A percentile compares a stretch with the other conserved stretches of the same genome.
phyloP scores from a whole-genome alignment of 2,888 invertebrate species.

The Nomada fabriciana region DNA sequence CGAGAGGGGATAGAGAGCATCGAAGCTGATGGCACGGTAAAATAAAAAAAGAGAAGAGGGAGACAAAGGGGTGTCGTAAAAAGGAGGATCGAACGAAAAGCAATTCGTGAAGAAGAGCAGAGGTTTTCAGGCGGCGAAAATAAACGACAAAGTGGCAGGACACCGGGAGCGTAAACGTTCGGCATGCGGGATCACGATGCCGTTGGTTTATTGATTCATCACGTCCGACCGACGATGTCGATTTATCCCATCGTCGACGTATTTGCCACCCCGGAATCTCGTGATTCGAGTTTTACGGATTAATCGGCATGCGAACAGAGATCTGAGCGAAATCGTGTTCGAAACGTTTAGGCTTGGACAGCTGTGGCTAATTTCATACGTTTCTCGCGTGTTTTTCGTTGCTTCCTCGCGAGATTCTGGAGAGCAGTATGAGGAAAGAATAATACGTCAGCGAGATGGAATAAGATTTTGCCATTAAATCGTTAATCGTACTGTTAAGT shows the following conservation, averaged over 20 bases:
- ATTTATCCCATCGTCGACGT: constrained; percentile 69
- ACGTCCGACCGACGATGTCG: constrained; percentile 63
- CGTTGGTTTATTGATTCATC: constrained; percentile 70
- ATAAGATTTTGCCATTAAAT: no score
- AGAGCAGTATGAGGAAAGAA: no score
- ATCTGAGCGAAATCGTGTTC: constrained; percentile 1
- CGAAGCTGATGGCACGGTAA: not conserved
- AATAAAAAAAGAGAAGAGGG: not conserved
- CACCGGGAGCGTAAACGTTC: constrained; percentile 47
- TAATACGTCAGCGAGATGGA: no score
- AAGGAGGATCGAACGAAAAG: constrained; percentile 19
- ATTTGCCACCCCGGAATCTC: constrained; percentile 64
- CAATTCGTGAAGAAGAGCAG: constrained; percentile 6
- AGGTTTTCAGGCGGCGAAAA: constrained; percentile 44
- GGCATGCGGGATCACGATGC: constrained; percentile 54
- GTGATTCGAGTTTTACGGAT: constrained; percentile 66
- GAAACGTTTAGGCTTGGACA: no score
- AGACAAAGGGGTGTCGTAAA: not conserved
- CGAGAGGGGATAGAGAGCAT: no score
- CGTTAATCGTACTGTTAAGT: no score
- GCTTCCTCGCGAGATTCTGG: no score
- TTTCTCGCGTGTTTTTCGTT: no score
- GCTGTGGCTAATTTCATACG: no score
- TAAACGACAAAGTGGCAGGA: constrained; percentile 50
- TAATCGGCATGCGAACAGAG: constrained; percentile 54